Evolutionary conservation across 2,797 vertebrate genomes (phyloP), one percentile per base, ranked within the genome.

Genomic region (Catharus ustulatus): DNA sequence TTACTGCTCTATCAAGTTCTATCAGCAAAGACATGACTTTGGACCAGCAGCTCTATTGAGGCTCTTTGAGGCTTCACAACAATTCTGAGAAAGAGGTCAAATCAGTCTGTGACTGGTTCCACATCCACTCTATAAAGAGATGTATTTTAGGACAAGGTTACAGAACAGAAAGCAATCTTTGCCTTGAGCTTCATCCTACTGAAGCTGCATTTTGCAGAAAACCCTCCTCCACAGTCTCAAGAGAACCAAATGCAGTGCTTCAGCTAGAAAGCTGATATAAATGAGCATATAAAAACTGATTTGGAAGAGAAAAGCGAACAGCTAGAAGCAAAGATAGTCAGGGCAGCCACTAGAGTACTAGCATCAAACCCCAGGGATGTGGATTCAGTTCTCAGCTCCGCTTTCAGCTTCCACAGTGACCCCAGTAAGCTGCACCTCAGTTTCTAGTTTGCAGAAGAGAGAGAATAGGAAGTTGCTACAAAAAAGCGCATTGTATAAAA

Each of bases 111-210:
- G 62, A 66, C 34, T 38, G 51, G 30, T 74, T 84, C 58, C 26
- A 36, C 17, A 80, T 15, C 38, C 32, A 83, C 62, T 49, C 40
- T 64, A 43, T 32, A 34, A 15, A 61, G 55, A 78, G 23, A 74
- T 11, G 7, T 27, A 66, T 91, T 88, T 91, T 63, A 74, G 87
- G 73, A 87, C 80, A 94, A 93, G 71, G 61, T 89, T 89, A 90
- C 17, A 55, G 66, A 92, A 94, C 4, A 88, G 30, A 76, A 80
- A 73, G 58, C 59, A 68, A 62, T 59, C 54, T 71, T 66, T 0
- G 29, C 76, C 58, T 92, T 64, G 30, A 89, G 66, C 69, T 86
- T 79, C 48, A 84, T 71, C 62, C 36, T 74, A 32, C 68, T 34
- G 34, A 84, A 87, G 52, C 20, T 58, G 27, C 40, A 43, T 63